Base-by-base conservation (phyloP, 2,797 vertebrate genomes). In the Cynodonichthys magdalenae region DNA sequence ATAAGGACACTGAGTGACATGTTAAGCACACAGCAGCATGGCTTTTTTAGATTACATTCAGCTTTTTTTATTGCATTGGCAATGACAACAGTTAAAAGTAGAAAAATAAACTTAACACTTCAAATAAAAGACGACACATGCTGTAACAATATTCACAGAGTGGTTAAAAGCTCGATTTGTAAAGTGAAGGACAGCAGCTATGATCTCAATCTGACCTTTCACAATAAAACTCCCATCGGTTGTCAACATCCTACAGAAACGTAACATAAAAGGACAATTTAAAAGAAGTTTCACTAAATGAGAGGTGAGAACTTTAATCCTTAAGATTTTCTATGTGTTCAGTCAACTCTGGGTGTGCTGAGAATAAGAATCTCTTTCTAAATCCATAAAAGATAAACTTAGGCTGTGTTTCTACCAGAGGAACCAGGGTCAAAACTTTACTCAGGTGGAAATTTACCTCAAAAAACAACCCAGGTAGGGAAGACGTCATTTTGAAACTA, bases 41-140 rank as follows among this genome's bases (percentile, higher is more conserved):
- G 92, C 92, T 93, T 91, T 11, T 82, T 90, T 56, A 64, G 71
- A 77, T 89, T 90, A 92, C 92, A 92, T 92, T 93, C 90, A 83
- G 46, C 27, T 84, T 77, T 85, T 34, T 50, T 77, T 87, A 24
- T 82, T 83, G 82, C 78, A 83, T 84, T 66, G 67, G 59, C 51
- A 58, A 53, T 31, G 68, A 74, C 29, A 65, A 71, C 18, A 44
- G 15, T 49, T 60, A 19, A 28, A 53, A 48, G 53, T 58, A n/a
- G 9, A 42, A 18, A 29, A 17, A 9, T 17, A 48, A 6, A 5
- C 5, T 1, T 51, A 61, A 62, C 24, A 71, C 47, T 24, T 24
- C 41, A 69, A 52, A 56, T 29, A 60, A 58, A 65, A 50, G 39
- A 59, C 15, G 28, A 41, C 34, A 63, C 58, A 70, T 68, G 36